Conservation (phyloP, 2,888 invertebrate species). For the Erannis defoliaria region DNA sequence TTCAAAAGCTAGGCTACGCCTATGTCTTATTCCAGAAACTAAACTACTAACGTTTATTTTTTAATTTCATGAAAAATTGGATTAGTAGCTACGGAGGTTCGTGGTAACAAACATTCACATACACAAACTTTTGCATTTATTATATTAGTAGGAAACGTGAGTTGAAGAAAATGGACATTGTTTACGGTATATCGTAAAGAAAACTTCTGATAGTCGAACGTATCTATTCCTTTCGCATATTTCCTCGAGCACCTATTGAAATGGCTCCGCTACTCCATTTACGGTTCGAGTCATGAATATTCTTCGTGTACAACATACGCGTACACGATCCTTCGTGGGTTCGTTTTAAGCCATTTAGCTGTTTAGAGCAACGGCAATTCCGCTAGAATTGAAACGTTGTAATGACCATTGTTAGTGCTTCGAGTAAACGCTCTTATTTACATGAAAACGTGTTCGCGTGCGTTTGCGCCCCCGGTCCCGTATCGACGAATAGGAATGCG, state of each 20-base stretch:
- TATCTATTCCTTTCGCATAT: slow-evolving; percentile 47
- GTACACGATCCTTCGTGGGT: slow-evolving; percentile 57
- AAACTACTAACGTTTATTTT: too few relatives aligned
- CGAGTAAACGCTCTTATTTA: slow-evolving; percentile 78
- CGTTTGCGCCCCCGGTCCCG: slow-evolving; percentile 59
- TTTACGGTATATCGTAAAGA: slow-evolving; percentile 38
- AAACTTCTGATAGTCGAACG: slow-evolving; percentile 32
- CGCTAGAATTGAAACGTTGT: slow-evolving; percentile 75
- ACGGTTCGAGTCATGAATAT: slow-evolving; percentile 69
- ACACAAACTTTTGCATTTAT: too few relatives aligned
- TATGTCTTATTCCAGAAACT: too few relatives aligned
- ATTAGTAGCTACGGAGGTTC: too few relatives aligned
- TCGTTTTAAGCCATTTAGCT: slow-evolving; percentile 76
- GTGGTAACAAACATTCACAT: too few relatives aligned
- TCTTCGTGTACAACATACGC: slow-evolving; percentile 68
- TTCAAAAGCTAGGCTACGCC: too few relatives aligned
- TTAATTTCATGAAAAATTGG: too few relatives aligned
- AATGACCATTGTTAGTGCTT: slow-evolving; percentile 77
- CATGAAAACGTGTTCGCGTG: slow-evolving; percentile 74
- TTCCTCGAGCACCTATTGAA: slow-evolving; percentile 55
- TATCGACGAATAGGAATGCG: slow-evolving; percentile 57
- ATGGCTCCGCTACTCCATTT: slow-evolving; percentile 63
- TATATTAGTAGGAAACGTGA: too few relatives aligned
- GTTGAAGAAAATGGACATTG: slow-evolving; percentile 40
- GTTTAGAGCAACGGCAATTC: slow-evolving; percentile 70